Percentiles rank a stretch among this genome's conserved stretches.
Evolutionary conservation across 2,113 vertebrate genomes (phyloP).

Genomic region (Accipiter cooperii): DNA sequence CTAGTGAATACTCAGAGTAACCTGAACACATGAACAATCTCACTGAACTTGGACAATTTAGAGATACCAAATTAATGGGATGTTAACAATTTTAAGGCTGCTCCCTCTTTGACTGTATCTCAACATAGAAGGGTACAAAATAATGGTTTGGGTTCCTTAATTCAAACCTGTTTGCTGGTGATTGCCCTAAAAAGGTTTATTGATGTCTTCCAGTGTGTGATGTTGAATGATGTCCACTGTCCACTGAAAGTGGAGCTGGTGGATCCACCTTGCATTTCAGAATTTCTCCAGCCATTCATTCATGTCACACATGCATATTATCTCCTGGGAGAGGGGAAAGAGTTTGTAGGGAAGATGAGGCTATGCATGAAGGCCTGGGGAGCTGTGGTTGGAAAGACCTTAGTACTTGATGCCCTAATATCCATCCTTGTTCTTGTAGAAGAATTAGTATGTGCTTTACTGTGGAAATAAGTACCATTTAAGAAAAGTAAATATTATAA

Average conservation of each 20-base stretch:
- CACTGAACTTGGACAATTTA: background rate
- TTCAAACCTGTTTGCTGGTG: background rate
- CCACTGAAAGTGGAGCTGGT: background rate
- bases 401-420: background rate
- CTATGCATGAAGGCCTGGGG: background rate
- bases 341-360: background rate
- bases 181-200: background rate
- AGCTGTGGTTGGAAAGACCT: background rate
- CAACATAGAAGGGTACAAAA: background rate
- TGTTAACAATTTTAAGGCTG: background rate
- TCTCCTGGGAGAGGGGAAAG: background rate
- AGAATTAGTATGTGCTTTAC: constrained; percentile 53
- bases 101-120: background rate
- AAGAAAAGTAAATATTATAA: constrained; percentile 75
- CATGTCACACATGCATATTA: background rate
- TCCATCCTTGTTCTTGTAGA: background rate
- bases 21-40: background rate
- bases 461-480: constrained; percentile 50
- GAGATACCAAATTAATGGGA: background rate
- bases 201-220: background rate
- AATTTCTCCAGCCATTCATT: background rate
- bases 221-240: background rate
- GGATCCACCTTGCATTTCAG: background rate
- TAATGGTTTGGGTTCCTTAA: background rate
- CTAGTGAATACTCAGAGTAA: background rate